Evolutionary conservation across 2,888 invertebrate genomes (phyloP).

Genomic region (Hirtodrosophila confusa): DNA sequence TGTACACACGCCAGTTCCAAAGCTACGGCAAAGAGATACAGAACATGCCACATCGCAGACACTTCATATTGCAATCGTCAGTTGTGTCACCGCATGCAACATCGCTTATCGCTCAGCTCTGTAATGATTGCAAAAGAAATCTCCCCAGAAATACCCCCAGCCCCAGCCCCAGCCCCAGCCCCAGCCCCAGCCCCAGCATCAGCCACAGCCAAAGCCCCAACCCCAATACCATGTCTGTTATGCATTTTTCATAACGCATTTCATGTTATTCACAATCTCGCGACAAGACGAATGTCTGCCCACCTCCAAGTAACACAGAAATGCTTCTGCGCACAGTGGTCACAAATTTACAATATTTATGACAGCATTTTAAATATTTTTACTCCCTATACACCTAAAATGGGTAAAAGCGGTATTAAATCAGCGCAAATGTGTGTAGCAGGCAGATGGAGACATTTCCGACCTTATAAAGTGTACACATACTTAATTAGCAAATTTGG

Average conservation of each 20-base stretch:
- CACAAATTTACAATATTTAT: background rate
- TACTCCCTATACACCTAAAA: too few relatives aligned
- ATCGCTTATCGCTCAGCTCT: conserved; percentile 78
- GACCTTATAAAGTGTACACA: too few relatives aligned
- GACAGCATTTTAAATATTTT: too few relatives aligned
- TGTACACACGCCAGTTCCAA: conserved; percentile 8
- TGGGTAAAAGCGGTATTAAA: too few relatives aligned
- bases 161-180: conserved; percentile 1
- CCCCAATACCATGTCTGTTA: conserved; percentile 35
- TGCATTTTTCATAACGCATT: conserved; percentile 61
- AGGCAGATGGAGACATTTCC: too few relatives aligned
- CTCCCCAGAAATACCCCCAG: background rate
- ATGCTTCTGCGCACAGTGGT: conserved; percentile 34
- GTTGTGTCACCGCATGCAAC: conserved; percentile 74
- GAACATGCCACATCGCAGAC: conserved; percentile 29
- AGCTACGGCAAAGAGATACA: conserved; percentile 21
- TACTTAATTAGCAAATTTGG: too few relatives aligned
- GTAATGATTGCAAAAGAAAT: conserved; percentile 68
- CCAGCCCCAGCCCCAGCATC: conserved; percentile 1
- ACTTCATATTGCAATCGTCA: conserved; percentile 78
- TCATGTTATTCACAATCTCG: conserved; percentile 49
- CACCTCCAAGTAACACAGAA: conserved; percentile 4
- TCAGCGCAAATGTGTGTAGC: too few relatives aligned
- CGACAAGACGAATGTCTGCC: conserved; percentile 16
- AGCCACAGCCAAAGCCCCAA: conserved; percentile 1